Evolutionary conservation across 2,888 invertebrate species (phyloP), one percentile per base, ranked within the genome.

Genomic region (Junonia oenone): DNA sequence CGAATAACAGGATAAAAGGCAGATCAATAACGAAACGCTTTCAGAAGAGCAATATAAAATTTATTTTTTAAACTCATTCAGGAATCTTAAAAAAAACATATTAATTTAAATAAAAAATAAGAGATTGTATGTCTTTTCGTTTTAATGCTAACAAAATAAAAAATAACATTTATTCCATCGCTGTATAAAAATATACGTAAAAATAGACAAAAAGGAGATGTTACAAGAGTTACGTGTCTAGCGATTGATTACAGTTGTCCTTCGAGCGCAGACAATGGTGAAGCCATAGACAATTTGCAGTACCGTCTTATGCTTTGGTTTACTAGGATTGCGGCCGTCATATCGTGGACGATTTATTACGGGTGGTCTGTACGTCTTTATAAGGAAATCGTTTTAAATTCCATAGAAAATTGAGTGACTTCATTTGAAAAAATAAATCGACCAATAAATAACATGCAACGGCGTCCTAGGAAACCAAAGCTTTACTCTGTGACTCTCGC

Each of bases 91-190:
- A 73, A 65, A 69, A 69, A 68, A 72, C 71, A 72, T 73, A 70
- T 72, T 68, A 72, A 77, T 73, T 78, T 71, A 74, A 76, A 77
- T 73, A 78, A 84, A 82, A 85, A 84, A 84, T 47, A 83, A 82
- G 77, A 81, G 79, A 76, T 80, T 78, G 81, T 81, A 86, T 89
- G 88, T 90, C 88, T 89, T 89, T 88, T 88, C 72, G 81, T 84
- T 90, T 89, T 89, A 88, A 89, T 89, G 87, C 89, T 90, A 90
- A 90, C 86, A 89, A 84, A 89, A 84, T 88, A 82, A 86, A 87
- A n/a, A 87, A 84, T 87, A 87, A 85, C 83, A 86, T 85, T 83
- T 86, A 89, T 88, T 87, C 78, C 83, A 83, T 83, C 68, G 80
- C 82, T 87, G 86, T 89, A 89, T 87, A 89, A 88, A 89, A 88